phyloP scores from a whole-genome alignment of 1,140 invertebrate species.

The Eriosoma lanigerum region DNA sequence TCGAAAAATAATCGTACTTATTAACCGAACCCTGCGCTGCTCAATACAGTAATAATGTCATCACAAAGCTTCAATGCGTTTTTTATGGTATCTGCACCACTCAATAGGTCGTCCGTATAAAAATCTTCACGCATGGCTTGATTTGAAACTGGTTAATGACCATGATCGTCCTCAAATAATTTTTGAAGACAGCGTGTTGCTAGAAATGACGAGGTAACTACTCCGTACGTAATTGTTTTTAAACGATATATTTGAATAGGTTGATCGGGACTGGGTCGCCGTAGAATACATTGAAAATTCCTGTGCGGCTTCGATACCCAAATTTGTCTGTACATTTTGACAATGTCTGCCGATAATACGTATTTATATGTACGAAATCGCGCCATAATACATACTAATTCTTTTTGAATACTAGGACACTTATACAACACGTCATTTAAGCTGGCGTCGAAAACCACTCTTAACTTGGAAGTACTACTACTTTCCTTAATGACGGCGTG shows the following conservation, averaged over 20 bases:
- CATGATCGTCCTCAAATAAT: conserved; percentile 55
- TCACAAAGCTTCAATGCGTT: background rate
- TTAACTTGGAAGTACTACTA: background rate
- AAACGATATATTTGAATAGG: conserved; percentile 56
- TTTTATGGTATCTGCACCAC: background rate
- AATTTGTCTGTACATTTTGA: conserved; percentile 58
- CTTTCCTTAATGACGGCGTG: background rate
- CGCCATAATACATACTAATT: conserved; percentile 55
- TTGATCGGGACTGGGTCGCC: conserved; percentile 53
- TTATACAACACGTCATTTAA: conserved; percentile 57
- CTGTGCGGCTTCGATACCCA: conserved; percentile 55
- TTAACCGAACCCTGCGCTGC: background rate
- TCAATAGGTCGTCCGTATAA: conserved; percentile 60
- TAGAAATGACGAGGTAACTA: conserved; percentile 56
- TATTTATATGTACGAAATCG: conserved; percentile 32
- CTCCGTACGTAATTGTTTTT: conserved; percentile 58
- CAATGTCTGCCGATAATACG: conserved; percentile 54
- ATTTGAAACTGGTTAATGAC: conserved; percentile 54
- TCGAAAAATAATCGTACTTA: too few relatives aligned
- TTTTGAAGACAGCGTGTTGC: conserved; percentile 57
- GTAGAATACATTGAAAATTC: conserved; percentile 55
- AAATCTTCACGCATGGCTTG: conserved; percentile 57
- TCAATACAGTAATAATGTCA: background rate
- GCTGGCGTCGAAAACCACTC: conserved; percentile 56
- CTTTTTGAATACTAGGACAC: conserved; percentile 55